These are phyloP conservation scores for Daphoenositta chrysoptera DNA, from an alignment of 2,113 vertebrate genomes.

Conservation along the genomic window DNA sequence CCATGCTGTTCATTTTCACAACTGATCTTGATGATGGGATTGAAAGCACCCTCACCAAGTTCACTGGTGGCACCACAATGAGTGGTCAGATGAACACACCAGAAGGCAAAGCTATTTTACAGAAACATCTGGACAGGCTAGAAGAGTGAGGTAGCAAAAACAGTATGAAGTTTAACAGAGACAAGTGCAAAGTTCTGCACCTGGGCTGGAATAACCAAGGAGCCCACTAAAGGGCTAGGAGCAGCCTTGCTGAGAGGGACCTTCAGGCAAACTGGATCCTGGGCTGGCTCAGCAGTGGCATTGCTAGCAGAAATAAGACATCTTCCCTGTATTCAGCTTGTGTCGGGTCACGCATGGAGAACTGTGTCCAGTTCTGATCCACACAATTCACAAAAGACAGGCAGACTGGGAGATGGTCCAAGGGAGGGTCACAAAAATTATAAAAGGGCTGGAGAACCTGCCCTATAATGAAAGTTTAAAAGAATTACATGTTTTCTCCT, in stretches of 20 bases:
- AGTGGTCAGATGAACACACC: not conserved
- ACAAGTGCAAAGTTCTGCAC: not conserved
- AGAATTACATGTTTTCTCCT: not conserved
- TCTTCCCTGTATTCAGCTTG: not conserved
- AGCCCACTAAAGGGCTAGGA: not conserved
- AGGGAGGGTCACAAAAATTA: not conserved
- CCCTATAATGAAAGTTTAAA: not conserved
- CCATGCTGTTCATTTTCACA: not conserved
- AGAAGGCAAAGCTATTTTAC: not conserved
- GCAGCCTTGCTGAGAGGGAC: not conserved
- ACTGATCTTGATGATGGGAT: accelerated
- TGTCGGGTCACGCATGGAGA: not conserved
- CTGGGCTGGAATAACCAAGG: not conserved
- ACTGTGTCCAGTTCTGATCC: not conserved
- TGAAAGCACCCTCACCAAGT: not conserved
- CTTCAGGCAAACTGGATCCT: not conserved
- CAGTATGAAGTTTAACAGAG: not conserved
- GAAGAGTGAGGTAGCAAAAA: not conserved
- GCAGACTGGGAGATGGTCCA: not conserved
- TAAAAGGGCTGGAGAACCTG: not conserved
- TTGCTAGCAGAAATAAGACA: not conserved
- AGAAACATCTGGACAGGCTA: not conserved
- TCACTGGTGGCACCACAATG: not conserved
- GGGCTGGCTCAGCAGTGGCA: not conserved
- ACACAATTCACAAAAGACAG: not conserved